Base-by-base conservation (phyloP, 2,113 vertebrate species). In the Casuarius casuarius region DNA sequence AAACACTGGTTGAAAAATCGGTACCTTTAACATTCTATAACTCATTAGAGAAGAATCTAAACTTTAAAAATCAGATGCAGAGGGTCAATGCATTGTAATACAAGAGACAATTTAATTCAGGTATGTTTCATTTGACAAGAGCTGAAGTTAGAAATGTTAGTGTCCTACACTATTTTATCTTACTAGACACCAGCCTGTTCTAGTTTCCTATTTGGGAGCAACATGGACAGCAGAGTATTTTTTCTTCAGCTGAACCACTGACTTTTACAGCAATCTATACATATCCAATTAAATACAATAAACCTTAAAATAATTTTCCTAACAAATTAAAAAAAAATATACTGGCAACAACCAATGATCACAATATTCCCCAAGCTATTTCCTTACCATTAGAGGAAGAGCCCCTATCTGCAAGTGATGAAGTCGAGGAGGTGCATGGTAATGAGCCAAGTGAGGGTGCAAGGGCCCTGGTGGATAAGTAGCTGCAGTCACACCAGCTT, bases 391-490 rank as follows among this genome's bases (percentile, higher is more conserved):
- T 94, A 99, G 98, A 93, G 99, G 99, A 96, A 98, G 98, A 12
- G 98, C 98, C 44, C 98, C 98, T 62, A 99, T 98, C 85, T 99
- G 99, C 92, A 99, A 98, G 97, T 99, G 99, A 97, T 99, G 99
- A 96, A 99, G 99, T 97, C 99, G 98, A 82, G 99, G 99, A 71
- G 99, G 99, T 48, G 99, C 97, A 20, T 99, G 99, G 97, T 99
- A 99, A 97, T 99, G 99, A 92, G 99, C 98, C 98, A 99, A 84
- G 97, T 99, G 99, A 94, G 99, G 98, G 97, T 99, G 99, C 97
- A 99, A 97, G 73, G 99, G 99, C 87, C 99, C 99, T 84, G 99
- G 98, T 76, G 99, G 98, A 52, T 99, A 99, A 7, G 99, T 98
- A 31, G 99, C 99, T 95, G 99, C 98, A 40, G 99, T 99, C 97